Conservation (phyloP, 2,888 invertebrate species). For the Ecdyonurus torrentis region DNA sequence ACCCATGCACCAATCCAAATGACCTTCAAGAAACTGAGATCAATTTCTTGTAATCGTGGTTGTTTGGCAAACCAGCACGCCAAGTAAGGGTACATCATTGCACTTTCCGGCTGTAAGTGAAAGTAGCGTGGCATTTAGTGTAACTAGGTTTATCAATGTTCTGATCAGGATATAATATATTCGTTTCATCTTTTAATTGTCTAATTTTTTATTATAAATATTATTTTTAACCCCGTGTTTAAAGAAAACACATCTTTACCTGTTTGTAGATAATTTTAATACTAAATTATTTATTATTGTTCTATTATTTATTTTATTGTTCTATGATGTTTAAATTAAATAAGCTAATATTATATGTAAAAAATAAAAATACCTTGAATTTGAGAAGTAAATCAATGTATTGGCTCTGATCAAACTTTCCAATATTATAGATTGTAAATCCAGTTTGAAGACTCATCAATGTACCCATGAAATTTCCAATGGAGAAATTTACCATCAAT, state of each 20-base stretch:
- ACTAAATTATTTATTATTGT: too few species aligned
- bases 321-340: too few species aligned
- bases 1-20: neutral
- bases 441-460: neutral
- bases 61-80: neutral
- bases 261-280: too few species aligned
- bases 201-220: too few species aligned
- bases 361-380: neutral
- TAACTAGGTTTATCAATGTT: too few species aligned
- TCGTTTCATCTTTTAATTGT: too few species aligned
- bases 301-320: too few species aligned
- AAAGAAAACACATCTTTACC: too few species aligned
- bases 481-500: neutral
- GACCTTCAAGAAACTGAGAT: neutral
- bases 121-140: too few species aligned
- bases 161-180: too few species aligned
- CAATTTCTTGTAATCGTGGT: neutral
- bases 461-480: neutral
- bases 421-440: neutral
- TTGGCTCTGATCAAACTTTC: neutral
- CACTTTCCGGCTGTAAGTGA: neutral
- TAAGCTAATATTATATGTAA: too few species aligned
- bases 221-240: too few species aligned
- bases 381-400: neutral
- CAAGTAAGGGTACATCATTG: neutral